Base-by-base conservation (phyloP, 1,140 invertebrate species). In the Mactra quadrangularis region DNA sequence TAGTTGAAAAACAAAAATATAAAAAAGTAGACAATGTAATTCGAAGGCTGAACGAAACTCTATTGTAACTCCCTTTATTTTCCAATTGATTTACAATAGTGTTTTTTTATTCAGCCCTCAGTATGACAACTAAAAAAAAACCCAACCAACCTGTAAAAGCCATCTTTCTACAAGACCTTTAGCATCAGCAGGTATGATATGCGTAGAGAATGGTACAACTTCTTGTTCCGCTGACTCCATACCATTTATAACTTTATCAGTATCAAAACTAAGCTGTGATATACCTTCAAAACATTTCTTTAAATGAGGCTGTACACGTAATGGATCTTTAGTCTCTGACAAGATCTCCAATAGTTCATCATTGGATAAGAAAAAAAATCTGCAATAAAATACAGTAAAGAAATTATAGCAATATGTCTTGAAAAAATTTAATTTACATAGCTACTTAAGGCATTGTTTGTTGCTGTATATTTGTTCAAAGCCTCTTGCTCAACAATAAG, bases 171-270 rank as follows among this genome's bases (percentile, higher is more conserved):
- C 93, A 35, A 93, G 84, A 11, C 93, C 93, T 38, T 90, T 86
- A n/a, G 97, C 96, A 86, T 98, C 96, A 17, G 96, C 95, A 7
- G 98, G 97, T 88, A 96, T 95, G 87, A 99, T 98, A 84, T 94
- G 95, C 6, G 95, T 95, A 27, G 95, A 95, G 50, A 99, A 95
- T 0, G 95, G 93, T 17, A 99, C 97, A 11, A 95, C 94, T 93
- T 99, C 98, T 15, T 96, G 96, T 88, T 98, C 97, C 9, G 95
- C 95, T 1, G 97, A 98, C 0, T 97, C 94, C 96, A 99, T 98
- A 33, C 96, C 97, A 0, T 95, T 94, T 33, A 99, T 97, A 89
- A 98, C 96, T 88, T 96, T 95, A 35, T 94, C 89, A 0, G 96
- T 94, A 0, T 95, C 94, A 66, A 93, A 93, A 60, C 87, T 88